phyloP scores from a whole-genome alignment of 2,888 invertebrate species.

The Neoascia interrupta region DNA sequence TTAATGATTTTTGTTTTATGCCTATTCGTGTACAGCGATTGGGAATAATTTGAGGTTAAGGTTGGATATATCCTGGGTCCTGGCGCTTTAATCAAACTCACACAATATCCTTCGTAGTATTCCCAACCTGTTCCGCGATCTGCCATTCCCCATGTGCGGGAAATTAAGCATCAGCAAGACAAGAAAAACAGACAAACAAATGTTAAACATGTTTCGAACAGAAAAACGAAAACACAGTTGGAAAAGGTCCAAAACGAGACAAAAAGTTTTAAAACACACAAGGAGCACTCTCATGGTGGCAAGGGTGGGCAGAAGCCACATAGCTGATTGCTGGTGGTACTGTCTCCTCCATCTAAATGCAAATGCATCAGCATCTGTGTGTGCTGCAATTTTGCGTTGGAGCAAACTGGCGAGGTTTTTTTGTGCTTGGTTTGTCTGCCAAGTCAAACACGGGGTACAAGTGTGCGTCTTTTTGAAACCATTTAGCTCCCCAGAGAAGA shows the following conservation, averaged over 20 bases:
- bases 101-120: too few species aligned
- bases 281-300: slow-evolving; percentile 30
- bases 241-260: not conserved
- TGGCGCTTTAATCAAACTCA: too few species aligned
- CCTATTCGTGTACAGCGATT: too few species aligned
- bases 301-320: slow-evolving; percentile 64
- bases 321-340: slow-evolving; percentile 46
- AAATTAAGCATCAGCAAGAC: slow-evolving; percentile 12
- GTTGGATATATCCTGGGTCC: too few species aligned
- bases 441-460: slow-evolving; percentile 46
- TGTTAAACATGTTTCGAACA: slow-evolving; percentile 59
- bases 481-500: slow-evolving; percentile 35
- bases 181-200: slow-evolving; percentile 27
- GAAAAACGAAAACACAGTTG: slow-evolving; percentile 23
- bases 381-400: slow-evolving; percentile 21
- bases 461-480: slow-evolving; percentile 14
- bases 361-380: slow-evolving; percentile 47
- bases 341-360: slow-evolving; percentile 52
- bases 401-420: not conserved
- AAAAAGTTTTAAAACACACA: not conserved
- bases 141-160: not conserved
- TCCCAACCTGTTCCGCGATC: slow-evolving; percentile 65
- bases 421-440: slow-evolving; percentile 30
- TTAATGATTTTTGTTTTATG: too few species aligned
- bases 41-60: too few species aligned